A percentile compares a stretch with the other conserved stretches of the same genome.
Conservation (phyloP, 1,140 invertebrate genomes). For the Calephelis virginiensis region DNA sequence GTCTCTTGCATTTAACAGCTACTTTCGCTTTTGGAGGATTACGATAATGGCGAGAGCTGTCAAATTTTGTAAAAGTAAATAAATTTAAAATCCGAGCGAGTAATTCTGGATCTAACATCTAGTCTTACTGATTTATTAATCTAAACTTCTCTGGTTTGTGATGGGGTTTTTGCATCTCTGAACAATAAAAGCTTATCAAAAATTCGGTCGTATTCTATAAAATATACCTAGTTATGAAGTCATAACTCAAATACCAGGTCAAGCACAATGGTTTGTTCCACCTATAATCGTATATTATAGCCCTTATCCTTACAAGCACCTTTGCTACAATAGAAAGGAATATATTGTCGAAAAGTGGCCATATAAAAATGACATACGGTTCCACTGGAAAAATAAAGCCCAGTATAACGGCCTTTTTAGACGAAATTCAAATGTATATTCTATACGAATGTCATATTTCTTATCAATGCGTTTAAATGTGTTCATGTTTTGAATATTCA, state of each 20-base stretch:
- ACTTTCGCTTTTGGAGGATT: too few species aligned
- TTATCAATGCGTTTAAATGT: not conserved
- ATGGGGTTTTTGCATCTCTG: too few species aligned
- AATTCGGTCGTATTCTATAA: not conserved
- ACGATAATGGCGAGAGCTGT: too few species aligned
- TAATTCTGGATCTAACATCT: too few species aligned
- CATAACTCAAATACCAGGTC: conserved; percentile 71
- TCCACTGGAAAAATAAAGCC: conserved; percentile 55
- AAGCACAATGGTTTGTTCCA: conserved; percentile 74
- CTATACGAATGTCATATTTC: not conserved
- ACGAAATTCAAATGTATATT: not conserved
- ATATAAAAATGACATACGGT: conserved; percentile 76
- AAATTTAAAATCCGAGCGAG: too few species aligned
- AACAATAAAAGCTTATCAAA: too few species aligned
- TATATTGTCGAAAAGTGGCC: conserved; percentile 74
- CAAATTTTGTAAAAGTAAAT: too few species aligned
- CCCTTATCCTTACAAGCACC: conserved; percentile 74
- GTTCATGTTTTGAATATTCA: too few species aligned
- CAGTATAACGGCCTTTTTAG: conserved; percentile 16
- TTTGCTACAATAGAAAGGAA: conserved; percentile 73
- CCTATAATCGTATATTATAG: conserved; percentile 77
- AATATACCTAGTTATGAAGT: conserved; percentile 20
- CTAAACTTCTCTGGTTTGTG: too few species aligned
- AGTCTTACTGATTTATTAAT: too few species aligned
- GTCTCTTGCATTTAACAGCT: too few species aligned